Conservation (phyloP, 2,113 vertebrate genomes). For the Leptocoma aspasia region DNA sequence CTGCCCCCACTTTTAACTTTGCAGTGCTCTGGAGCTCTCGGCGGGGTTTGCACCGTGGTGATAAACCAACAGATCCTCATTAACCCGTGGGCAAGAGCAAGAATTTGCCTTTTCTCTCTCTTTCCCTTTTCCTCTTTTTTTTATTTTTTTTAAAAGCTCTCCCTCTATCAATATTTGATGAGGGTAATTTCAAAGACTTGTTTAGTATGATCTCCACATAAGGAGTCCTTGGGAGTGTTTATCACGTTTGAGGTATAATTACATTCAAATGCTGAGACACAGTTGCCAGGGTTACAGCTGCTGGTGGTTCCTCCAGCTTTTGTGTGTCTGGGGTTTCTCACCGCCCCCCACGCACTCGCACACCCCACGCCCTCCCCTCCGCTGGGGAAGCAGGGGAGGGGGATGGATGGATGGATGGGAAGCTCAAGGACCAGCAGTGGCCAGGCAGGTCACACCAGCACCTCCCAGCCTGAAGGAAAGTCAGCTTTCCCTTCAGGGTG, state of each 20-base stretch:
- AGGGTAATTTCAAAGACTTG: slow-evolving; percentile 81
- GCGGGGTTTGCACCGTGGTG: neutral
- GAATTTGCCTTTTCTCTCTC: slow-evolving; percentile 25
- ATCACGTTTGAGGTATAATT: slow-evolving; percentile 80
- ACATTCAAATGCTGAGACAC: slow-evolving; percentile 83
- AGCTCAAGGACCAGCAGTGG: neutral
- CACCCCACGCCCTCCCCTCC: neutral
- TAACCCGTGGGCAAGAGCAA: neutral
- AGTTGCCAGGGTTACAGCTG: slow-evolving; percentile 82
- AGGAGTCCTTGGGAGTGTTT: slow-evolving; percentile 79
- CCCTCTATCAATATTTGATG: slow-evolving; percentile 78
- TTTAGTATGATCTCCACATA: slow-evolving; percentile 80
- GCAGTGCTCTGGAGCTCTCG: neutral
- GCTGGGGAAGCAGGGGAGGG: neutral
- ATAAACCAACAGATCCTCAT: slow-evolving; percentile 9
- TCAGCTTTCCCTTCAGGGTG: neutral
- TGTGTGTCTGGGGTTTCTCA: slow-evolving; percentile 59
- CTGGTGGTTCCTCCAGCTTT: slow-evolving; percentile 71
- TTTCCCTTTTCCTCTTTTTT: neutral
- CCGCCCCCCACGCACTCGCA: neutral
- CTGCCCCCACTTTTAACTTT: neutral
- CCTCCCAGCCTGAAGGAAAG: neutral
- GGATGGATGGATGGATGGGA: neutral
- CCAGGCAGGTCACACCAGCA: neutral
- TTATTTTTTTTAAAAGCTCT: neutral